Base-by-base conservation (phyloP, 2,888 invertebrate genomes). In the Herminia tarsipennalis region DNA sequence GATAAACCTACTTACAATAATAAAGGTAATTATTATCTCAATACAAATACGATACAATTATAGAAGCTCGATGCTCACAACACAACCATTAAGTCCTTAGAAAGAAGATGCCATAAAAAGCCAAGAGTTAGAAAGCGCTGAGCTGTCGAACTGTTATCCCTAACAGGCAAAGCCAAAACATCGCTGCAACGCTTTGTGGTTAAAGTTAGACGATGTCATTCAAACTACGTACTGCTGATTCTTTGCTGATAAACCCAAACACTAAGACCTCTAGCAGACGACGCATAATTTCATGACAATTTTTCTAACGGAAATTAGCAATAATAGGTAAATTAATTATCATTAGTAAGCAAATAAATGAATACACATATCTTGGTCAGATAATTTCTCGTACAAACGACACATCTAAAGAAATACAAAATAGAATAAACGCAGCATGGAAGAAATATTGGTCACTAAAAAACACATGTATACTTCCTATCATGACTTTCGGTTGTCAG, bases 161-260 rank as follows among this genome's bases (percentile, higher is more conserved):
- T n/a, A n/a, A 24, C 17, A 22, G n/a, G 5, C 16, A 10, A 21
- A 38, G 28, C 10, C 20, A 22, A 12, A 32, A 39, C 39, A 40
- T 17, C 24, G n/a, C 10, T 21, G 14, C 27, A 17, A 17, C 17
- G 24, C 35, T 17, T 25, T 27, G 9, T 24, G n/a, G 32, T 28
- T 24, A 29, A 42, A 42, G 12, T 42, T 35, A 13, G 3, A 5
- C 28, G 5, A 29, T 35, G 29, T 24, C 6, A 20, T 5, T 8
- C 6, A 1, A 20, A n/a, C 8, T 3, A 8, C 21, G 16, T 30
- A 30, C 2, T n/a, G 14, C 30, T 30, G 35, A 40, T 35, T 37
- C 38, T 16, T 12, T 20, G 12, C 39, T 28, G 43, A 44, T 44
- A 44, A 37, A 37, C 37, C 8, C 29, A 30, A 22, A 29, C n/a